Evolutionary conservation across 2,797 vertebrate genomes (phyloP).

Genomic region (Myripristis jacobus): DNA sequence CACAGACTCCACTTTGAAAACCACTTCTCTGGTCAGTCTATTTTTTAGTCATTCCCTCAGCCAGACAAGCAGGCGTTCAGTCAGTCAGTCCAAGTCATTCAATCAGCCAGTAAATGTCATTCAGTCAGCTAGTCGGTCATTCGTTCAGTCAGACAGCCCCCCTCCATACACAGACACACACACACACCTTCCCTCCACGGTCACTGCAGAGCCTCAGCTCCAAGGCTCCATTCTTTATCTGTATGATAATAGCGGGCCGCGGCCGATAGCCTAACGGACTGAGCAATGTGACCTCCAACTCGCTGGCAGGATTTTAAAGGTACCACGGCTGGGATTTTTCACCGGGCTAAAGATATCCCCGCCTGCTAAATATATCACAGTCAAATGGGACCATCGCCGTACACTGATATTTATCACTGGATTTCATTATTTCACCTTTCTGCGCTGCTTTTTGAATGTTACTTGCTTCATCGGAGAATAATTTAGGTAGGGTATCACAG

Average conservation of each 20-base stretch:
- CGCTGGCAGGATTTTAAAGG: constrained; percentile 37
- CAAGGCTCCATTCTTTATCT: constrained; percentile 60
- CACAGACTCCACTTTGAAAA: too few relatives aligned
- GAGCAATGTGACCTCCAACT: constrained; percentile 64
- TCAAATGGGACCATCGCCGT: not conserved
- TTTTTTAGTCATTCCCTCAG: too few relatives aligned
- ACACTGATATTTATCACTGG: constrained; percentile 37
- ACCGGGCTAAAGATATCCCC: constrained; percentile 27
- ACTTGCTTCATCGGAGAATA: constrained; percentile 8
- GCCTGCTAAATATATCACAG: constrained; percentile 50
- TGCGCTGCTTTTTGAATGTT: not conserved
- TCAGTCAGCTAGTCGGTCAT: too few relatives aligned
- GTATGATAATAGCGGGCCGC: constrained; percentile 47
- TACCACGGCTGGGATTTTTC: not conserved
- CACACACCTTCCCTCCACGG: constrained; percentile 24
- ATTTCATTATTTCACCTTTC: constrained; percentile 23
- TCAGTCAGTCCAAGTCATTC: too few relatives aligned
- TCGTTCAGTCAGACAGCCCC: too few relatives aligned
- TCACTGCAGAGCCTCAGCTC: constrained; percentile 39
- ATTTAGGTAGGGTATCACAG: constrained; percentile 12
- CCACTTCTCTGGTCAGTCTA: too few relatives aligned
- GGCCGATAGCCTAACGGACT: constrained; percentile 37
- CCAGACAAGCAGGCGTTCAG: not conserved
- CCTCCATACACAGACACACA: too few relatives aligned
- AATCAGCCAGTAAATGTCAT: too few relatives aligned